Percentiles rank a stretch among this genome's conserved stretches.
Evolutionary conservation across 2,113 vertebrate genomes (phyloP).

Genomic region (Struthidea cinerea): DNA sequence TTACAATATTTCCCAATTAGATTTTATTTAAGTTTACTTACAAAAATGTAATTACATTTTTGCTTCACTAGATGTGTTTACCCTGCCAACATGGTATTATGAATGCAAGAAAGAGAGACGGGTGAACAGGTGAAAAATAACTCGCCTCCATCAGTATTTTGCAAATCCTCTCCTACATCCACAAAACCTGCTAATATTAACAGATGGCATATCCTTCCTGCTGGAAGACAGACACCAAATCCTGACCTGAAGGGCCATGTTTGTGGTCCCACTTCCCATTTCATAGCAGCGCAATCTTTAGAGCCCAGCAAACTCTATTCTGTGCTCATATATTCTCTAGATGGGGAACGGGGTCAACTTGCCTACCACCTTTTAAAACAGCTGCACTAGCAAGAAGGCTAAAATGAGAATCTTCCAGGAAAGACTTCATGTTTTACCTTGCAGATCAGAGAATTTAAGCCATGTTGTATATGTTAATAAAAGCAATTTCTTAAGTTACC

Average conservation of each 20-base stretch:
- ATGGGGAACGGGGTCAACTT: not conserved
- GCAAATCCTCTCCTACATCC: not conserved
- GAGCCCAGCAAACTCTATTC: not conserved
- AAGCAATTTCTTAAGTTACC: constrained; percentile 72
- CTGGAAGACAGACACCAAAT: not conserved
- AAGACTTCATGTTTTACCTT: not conserved
- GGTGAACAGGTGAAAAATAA: not conserved
- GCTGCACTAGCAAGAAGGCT: not conserved
- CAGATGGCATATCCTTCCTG: not conserved
- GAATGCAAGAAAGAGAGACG: not conserved
- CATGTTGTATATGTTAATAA: not conserved
- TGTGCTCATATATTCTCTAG: not conserved
- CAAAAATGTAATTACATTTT: not conserved
- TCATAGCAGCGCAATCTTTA: constrained; percentile 1
- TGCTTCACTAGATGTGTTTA: not conserved
- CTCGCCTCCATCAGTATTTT: not conserved
- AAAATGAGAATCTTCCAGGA: not conserved
- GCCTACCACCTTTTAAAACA: not conserved
- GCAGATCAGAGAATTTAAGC: not conserved
- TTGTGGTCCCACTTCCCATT: not conserved
- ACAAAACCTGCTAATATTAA: not conserved
- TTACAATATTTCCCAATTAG: not conserved
- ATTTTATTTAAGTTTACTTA: not conserved
- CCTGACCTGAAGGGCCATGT: not conserved
- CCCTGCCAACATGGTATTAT: rapidly evolving